These are phyloP conservation scores for Oreamnos americanus DNA, from an alignment of 2,113 vertebrate species.

Conservation along the genomic window DNA sequence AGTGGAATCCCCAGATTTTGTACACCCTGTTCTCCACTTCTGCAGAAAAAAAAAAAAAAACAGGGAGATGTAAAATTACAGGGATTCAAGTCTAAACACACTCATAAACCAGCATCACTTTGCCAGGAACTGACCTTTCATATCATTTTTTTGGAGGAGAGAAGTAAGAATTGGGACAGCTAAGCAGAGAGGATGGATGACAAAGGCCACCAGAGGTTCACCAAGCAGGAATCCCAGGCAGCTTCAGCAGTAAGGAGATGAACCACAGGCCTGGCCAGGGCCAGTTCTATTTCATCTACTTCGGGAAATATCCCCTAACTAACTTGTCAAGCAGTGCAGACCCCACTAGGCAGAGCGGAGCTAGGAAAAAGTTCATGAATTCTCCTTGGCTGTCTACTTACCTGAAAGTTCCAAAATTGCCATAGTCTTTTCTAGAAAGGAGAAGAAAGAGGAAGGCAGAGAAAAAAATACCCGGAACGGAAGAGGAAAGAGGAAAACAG, in stretches of 20 bases:
- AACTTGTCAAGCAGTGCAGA: background rate
- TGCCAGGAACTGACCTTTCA: background rate
- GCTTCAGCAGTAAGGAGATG: too few relatives aligned
- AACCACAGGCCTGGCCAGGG: background rate
- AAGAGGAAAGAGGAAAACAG: background rate
- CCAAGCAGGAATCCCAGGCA: background rate
- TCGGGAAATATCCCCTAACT: background rate
- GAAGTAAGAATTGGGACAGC: background rate
- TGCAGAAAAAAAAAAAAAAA: background rate
- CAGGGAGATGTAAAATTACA: background rate
- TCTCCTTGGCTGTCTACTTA: background rate
- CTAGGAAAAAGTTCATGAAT: background rate
- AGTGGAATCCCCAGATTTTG: background rate
- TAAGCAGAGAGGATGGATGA: background rate
- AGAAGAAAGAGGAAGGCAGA: background rate
- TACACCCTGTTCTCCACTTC: background rate
- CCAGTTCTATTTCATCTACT: background rate
- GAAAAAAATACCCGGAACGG: background rate
- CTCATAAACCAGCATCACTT: background rate
- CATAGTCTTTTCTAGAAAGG: background rate
- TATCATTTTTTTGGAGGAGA: background rate
- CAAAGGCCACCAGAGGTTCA: rapidly evolving
- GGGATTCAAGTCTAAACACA: background rate
- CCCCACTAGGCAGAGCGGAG: background rate
- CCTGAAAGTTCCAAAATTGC: background rate